Base-by-base conservation (phyloP, 2,113 vertebrate genomes). In the Polyodon spathula region DNA sequence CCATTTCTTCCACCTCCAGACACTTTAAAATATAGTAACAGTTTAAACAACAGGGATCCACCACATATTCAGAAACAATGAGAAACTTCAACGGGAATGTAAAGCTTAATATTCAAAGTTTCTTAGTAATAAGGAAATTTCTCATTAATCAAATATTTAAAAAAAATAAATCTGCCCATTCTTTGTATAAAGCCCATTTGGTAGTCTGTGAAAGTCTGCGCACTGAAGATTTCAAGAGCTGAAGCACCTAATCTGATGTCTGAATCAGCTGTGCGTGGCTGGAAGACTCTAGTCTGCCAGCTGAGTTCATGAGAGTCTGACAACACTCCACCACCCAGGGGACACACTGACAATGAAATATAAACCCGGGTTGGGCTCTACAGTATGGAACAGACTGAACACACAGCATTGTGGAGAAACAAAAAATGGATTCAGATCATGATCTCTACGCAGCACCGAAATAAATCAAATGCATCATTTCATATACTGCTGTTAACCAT, bases 391-490 rank as follows among this genome's bases (percentile, higher is more conserved):
- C 37, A 40, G 10, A 56, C 27, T 16, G 8, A 8, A 16, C 14
- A 27, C 37, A 56, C 14, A 63, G 61, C 52, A 56, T 40, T 40
- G 40, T 14, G 12, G 40, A 41, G 37, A 48, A 56, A 56, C 54
- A 15, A 56, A 56, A 56, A 56, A 54, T 17, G 56, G 55, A 43
- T 54, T 37, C 42, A 5, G 40, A 17, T 46, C 52, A 41, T 63
- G 61, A 63, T 54, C 27, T 44, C 46, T 54, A 63, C 41, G 56
- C 46, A 41, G 46, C 61, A 42, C 27, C 6, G 43, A 56, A 63
- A 56, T n/a, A 54, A 11, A 48, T 3, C 56, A 16, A 27, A 40
- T 37, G 37, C 15, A 58, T 58, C 56, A 16, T 55, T 42, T 14
- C 44, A 56, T 37, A 61, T 44, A 8, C 7, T 8, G 3, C 54